Conservation (phyloP, 2,113 vertebrate species). For the Gambusia affinis region DNA sequence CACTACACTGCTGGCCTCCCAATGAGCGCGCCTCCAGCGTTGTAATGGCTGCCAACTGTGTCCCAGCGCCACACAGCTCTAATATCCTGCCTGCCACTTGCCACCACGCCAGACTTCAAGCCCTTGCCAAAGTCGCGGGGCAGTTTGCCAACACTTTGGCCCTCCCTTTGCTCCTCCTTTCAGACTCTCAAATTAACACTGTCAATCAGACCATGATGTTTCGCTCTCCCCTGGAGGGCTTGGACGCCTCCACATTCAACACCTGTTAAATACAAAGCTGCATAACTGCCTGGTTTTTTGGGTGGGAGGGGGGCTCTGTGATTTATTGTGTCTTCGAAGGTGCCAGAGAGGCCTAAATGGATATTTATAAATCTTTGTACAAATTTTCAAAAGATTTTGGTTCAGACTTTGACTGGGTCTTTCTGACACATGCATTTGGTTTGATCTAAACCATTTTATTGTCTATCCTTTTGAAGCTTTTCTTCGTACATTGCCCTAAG, state of each 20-base stretch:
- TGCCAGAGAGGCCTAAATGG: background rate
- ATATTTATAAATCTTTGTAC: background rate
- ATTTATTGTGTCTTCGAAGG: constrained; percentile 29
- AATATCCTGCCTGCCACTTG: constrained; percentile 76
- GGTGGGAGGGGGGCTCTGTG: constrained; percentile 1
- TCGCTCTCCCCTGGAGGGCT: constrained; percentile 58
- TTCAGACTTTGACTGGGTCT: background rate
- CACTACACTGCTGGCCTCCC: constrained; percentile 64
- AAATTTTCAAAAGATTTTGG: background rate
- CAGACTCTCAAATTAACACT: constrained; percentile 76
- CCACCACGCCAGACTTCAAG: constrained; percentile 64
- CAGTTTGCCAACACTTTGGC: constrained; percentile 63
- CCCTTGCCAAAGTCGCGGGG: constrained; percentile 70
- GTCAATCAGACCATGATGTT: constrained; percentile 78
- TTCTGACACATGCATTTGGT: background rate
- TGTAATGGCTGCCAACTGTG: constrained; percentile 66
- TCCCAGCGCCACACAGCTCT: constrained; percentile 70
- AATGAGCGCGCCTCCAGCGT: constrained; percentile 62
- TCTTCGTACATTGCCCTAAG: too few species aligned
- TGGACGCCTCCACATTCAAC: constrained; percentile 75
- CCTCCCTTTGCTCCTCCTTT: constrained; percentile 49
- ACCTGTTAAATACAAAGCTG: constrained; percentile 69
- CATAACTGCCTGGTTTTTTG: constrained; percentile 37
- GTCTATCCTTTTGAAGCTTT: too few species aligned
- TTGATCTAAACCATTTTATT: too few species aligned